Evolutionary conservation across 2,797 vertebrate genomes (phyloP).

Genomic region (Lateolabrax maculatus): DNA sequence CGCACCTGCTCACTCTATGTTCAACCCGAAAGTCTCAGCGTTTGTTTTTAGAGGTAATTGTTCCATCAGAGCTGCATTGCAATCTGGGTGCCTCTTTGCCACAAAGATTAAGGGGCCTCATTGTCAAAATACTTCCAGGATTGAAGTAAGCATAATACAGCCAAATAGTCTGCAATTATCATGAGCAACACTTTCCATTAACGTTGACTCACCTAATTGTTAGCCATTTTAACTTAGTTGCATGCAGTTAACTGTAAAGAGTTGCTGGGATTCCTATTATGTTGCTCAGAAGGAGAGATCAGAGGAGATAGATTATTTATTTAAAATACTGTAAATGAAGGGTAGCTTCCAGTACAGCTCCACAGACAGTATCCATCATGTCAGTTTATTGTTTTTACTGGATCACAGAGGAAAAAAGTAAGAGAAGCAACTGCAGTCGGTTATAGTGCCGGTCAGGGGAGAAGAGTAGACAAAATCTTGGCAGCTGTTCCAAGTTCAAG

Average conservation of each 20-base stretch:
- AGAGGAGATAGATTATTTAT: constrained; percentile 64
- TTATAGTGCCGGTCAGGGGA: constrained; percentile 47
- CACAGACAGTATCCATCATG: constrained; percentile 61
- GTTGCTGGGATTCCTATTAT: constrained; percentile 41
- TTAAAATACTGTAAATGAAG: constrained; percentile 69
- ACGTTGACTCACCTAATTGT: constrained; percentile 66
- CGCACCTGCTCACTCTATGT: no score
- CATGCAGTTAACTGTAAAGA: constrained; percentile 42
- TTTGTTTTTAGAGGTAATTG: constrained; percentile 76
- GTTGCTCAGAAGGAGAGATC: constrained; percentile 54
- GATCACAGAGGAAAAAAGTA: constrained; percentile 51
- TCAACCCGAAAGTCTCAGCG: no score
- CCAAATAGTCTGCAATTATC: constrained; percentile 66
- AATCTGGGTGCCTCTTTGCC: constrained; percentile 49
- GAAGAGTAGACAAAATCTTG: constrained; percentile 58
- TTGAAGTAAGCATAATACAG: constrained; percentile 52
- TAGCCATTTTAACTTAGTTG: constrained; percentile 49
- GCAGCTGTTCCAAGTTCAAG: constrained; percentile 67
- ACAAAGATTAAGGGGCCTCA: constrained; percentile 61
- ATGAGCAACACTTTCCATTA: constrained; percentile 77
- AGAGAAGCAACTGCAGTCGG: constrained; percentile 51
- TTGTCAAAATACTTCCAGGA: constrained; percentile 65
- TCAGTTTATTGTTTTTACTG: constrained; percentile 71
- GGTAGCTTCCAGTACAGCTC: constrained; percentile 55
- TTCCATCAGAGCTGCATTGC: constrained; percentile 58